Percentiles rank a stretch among this genome's conserved stretches.
Evolutionary conservation across 2,113 vertebrate species (phyloP).

Genomic region (Ornithorhynchus anatinus): DNA sequence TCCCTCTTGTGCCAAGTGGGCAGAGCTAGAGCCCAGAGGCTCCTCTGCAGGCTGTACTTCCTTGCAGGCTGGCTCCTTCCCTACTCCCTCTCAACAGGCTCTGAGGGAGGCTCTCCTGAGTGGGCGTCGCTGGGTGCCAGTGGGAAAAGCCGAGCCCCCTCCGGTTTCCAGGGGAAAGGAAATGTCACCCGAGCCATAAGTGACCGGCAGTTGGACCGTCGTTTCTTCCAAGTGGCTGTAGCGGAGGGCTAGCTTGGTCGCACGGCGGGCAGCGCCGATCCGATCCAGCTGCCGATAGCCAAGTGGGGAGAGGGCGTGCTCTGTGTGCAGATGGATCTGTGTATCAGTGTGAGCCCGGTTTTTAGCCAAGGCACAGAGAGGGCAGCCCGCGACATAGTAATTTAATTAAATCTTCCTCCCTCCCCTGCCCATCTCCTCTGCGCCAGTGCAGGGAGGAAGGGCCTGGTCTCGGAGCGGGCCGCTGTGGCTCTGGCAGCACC

Average conservation of each 20-base stretch:
- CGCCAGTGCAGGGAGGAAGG: conserved; percentile 32
- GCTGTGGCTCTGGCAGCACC: conserved; percentile 31
- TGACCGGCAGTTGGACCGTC: background rate
- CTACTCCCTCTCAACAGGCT: background rate
- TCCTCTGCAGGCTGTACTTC: conserved; percentile 1
- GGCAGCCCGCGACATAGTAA: conserved; percentile 25
- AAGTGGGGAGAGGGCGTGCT: background rate
- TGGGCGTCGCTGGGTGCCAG: background rate
- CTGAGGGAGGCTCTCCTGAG: background rate
- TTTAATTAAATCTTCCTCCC: conserved; percentile 57
- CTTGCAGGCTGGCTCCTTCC: background rate
- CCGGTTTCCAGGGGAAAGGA: conserved; percentile 22
- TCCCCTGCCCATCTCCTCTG: conserved; percentile 29
- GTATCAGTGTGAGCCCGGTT: conserved; percentile 28
- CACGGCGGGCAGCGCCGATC: background rate
- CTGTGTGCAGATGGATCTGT: conserved; percentile 12
- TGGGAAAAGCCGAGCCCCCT: background rate
- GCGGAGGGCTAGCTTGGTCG: background rate
- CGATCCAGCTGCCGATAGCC: conserved; percentile 27
- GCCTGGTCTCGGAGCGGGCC: conserved; percentile 35
- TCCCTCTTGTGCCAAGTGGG: conserved; percentile 22
- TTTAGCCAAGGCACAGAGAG: conserved; percentile 30
- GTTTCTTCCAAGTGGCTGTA: background rate
- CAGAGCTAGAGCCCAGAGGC: background rate
- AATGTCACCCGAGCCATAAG: conserved; percentile 10